Evolutionary conservation across 2,113 vertebrate species (phyloP), one percentile per base, ranked within the genome.

Genomic region (Plectropomus leopardus): DNA sequence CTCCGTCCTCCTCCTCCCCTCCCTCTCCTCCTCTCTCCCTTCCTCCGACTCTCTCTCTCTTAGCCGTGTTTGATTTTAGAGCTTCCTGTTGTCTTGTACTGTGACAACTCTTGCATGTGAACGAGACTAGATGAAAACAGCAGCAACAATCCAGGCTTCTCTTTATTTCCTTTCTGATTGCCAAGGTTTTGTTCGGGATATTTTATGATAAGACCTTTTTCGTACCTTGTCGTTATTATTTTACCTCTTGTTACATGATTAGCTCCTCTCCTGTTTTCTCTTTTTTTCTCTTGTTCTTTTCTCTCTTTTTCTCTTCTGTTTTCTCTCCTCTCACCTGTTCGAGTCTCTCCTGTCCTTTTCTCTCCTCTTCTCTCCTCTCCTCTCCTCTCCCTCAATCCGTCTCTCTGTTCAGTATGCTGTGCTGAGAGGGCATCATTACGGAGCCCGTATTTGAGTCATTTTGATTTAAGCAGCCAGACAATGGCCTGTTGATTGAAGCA

Each of bases 381-480:
- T 53, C 67, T 51, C 53, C 53, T 70, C 76, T 76, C 60, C 32
- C 76, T 76, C 78, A 58, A 3, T 73, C 83, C 57, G 75, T 75
- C 75, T 82, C 83, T 90, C 96, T 95, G 95, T 96, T 97, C 96
- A 96, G 96, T 97, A 96, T 96, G 96, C 97, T 93, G 96, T 94
- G 97, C 96, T 95, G 97, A 96, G 98, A 98, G 97, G 96, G 97
- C 97, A 99, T 99, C 97, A 99, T 99, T 99, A 99, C 97, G 94
- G 96, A 95, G 96, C 95, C 96, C 95, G 97, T 96, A 97, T 99
- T 99, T 97, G 96, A 99, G 97, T 99, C 97, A 98, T 99, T 99
- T 98, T 99, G 98, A 99, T 98, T 98, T 98, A 99, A 99, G 97
- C 98, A 97, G 96, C 95, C 97, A 99, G 97, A 99, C 98, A 99